phyloP scores from a whole-genome alignment of 2,113 vertebrate species.

The Syngnathoides biaculeatus region DNA sequence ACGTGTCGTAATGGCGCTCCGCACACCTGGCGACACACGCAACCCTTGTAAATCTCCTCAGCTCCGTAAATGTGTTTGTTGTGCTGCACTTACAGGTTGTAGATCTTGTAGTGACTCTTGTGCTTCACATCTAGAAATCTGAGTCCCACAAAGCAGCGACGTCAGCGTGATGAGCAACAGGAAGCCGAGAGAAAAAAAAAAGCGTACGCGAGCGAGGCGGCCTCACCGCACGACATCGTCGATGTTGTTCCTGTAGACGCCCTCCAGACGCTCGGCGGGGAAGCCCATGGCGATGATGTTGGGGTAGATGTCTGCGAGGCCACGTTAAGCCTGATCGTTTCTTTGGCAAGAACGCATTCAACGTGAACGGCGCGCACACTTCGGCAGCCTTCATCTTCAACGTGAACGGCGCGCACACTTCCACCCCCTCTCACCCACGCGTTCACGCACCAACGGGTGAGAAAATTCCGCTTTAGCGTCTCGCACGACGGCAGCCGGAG shows the following conservation, averaged over 20 bases:
- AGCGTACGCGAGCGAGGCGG: neutral
- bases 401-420: too few relatives aligned
- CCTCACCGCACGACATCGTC: constrained; percentile 97
- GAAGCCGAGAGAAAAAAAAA: constrained; percentile 4
- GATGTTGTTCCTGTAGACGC: constrained; percentile 99
- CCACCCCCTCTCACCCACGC: too few relatives aligned
- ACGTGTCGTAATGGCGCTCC: constrained; percentile 98
- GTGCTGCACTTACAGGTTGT: constrained; percentile 97
- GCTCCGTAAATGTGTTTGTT: neutral
- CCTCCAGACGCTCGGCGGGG: constrained; percentile 97
- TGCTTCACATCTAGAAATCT: constrained; percentile 99
- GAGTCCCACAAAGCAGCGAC: constrained; percentile 33
- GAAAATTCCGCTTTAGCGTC: too few relatives aligned
- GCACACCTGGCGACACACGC: constrained; percentile 82
- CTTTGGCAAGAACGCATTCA: too few relatives aligned
- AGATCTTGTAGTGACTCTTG: constrained; percentile 99
- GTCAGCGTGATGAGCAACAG: neutral
- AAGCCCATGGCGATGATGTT: constrained; percentile 99
- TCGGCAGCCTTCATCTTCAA: too few relatives aligned
- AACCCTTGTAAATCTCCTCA: neutral
- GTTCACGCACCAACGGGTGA: too few relatives aligned
- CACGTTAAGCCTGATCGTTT: too few relatives aligned
- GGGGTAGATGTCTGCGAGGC: constrained; percentile 94
- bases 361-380: too few relatives aligned
- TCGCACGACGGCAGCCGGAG: too few relatives aligned